Conservation (phyloP, 2,797 vertebrate species). For the Coregonus ussuriensis region DNA sequence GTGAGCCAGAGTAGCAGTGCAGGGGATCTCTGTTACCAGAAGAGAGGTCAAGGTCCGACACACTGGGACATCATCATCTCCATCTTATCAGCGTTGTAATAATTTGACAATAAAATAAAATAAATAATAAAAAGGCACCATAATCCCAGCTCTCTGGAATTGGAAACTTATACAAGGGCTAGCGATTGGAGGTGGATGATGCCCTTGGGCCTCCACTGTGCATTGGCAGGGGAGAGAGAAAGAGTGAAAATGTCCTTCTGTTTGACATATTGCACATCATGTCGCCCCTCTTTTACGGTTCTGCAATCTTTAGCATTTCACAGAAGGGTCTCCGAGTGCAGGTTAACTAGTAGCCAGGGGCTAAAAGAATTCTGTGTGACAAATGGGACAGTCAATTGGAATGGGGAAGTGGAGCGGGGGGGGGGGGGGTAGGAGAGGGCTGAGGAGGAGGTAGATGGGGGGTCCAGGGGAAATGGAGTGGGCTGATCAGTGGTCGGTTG, state of each 20-base stretch:
- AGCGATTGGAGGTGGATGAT: conserved; percentile 82
- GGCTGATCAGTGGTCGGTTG: conserved; percentile 34
- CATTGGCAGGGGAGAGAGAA: conserved; percentile 39
- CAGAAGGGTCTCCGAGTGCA: conserved; percentile 70
- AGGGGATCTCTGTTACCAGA: conserved; percentile 42
- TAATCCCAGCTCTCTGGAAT: conserved; percentile 85
- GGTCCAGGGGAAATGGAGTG: conserved; percentile 19
- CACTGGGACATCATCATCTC: conserved; percentile 76
- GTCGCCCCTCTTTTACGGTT: conserved; percentile 69
- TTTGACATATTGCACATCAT: conserved; percentile 77
- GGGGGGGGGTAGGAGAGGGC: neutral
- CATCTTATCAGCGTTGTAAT: conserved; percentile 80
- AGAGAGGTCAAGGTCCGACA: conserved; percentile 62
- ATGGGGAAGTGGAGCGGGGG: conserved; percentile 25
- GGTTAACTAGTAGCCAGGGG: conserved; percentile 77
- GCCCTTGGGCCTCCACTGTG: conserved; percentile 79
- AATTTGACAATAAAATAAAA: conserved; percentile 88
- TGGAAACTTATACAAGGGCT: conserved; percentile 91
- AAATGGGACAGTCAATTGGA: conserved; percentile 57
- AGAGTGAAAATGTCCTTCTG: conserved; percentile 68
- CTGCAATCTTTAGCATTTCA: conserved; percentile 74
- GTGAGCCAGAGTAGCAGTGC: conserved; percentile 34
- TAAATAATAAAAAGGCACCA: conserved; percentile 85
- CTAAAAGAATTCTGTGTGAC: conserved; percentile 59
- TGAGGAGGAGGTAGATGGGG: neutral